A percentile compares a stretch with the other conserved stretches of the same genome.
phyloP scores from a whole-genome alignment of 2,888 invertebrate species.

The Lochmaea crataegi region DNA sequence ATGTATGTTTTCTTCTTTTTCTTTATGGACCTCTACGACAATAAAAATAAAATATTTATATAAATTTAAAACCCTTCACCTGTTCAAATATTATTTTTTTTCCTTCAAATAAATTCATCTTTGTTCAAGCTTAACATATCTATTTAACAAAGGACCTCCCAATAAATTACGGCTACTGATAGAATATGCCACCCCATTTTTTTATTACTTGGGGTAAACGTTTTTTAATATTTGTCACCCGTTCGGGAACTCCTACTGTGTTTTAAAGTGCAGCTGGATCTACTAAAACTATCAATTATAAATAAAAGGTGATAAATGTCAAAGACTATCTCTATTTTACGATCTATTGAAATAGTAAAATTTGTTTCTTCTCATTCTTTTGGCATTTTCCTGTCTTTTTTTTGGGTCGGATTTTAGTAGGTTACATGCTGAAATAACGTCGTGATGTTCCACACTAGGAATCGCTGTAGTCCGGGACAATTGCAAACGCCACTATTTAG shows the following conservation, averaged over 20 bases:
- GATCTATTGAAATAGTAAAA: not conserved
- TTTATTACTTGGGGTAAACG: slow-evolving; percentile 20
- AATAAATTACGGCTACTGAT: slow-evolving; percentile 37
- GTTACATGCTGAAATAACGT: not conserved
- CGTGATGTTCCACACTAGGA: slow-evolving; percentile 13
- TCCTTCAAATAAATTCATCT: no score
- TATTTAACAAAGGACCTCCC: slow-evolving; percentile 38
- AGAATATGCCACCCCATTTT: slow-evolving; percentile 26
- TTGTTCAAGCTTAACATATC: slow-evolving; percentile 22
- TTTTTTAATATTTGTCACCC: slow-evolving; percentile 23
- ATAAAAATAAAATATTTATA: slow-evolving; percentile 4
- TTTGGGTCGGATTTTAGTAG: not conserved
- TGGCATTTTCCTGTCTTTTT: not conserved
- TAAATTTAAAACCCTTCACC: slow-evolving; percentile 13
- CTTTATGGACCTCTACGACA: no score
- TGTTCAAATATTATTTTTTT: slow-evolving; percentile 15
- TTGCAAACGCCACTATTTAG: slow-evolving; percentile 54
- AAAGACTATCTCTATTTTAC: not conserved
- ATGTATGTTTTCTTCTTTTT: no score
- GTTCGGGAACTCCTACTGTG: slow-evolving; percentile 27
- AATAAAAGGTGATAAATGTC: no score
- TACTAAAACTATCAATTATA: not conserved
- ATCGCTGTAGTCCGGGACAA: slow-evolving; percentile 47
- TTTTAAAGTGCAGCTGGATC: slow-evolving; percentile 29
- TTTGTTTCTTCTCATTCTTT: no score